These are phyloP conservation scores for Tamandua tetradactyla DNA, from an alignment of 2,797 vertebrate genomes.

Conservation along the genomic window DNA sequence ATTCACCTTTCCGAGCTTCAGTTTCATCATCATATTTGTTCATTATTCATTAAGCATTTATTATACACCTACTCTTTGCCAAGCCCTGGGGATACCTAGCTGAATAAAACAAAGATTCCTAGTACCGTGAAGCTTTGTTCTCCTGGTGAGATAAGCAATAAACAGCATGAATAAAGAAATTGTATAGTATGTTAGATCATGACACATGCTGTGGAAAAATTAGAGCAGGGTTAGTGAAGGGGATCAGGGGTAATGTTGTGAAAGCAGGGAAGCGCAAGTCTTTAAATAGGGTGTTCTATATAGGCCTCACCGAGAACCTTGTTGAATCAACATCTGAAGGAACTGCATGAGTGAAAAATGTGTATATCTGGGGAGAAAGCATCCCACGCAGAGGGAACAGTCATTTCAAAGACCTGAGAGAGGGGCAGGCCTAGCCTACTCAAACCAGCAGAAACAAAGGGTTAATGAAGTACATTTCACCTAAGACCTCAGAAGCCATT, in stretches of 20 bases:
- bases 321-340: background rate
- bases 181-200: background rate
- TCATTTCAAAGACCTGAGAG: background rate
- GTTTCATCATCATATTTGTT: conserved; percentile 31
- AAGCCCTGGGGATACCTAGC: background rate
- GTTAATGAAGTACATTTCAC: background rate
- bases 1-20: background rate
- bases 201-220: background rate
- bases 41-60: conserved; percentile 21
- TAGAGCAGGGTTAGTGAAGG: background rate
- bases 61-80: background rate
- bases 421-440: background rate
- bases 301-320: background rate
- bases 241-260: background rate
- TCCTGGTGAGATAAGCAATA: conserved; percentile 13
- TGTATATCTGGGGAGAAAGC: background rate
- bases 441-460: background rate
- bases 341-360: conserved; percentile 3
- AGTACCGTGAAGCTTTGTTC: background rate
- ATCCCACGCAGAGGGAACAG: background rate
- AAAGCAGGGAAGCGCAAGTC: background rate
- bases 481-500: background rate
- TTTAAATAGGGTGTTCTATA: background rate
- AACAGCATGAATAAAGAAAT: conserved; percentile 29
- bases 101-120: conserved; percentile 43